A percentile compares a stretch with the other conserved stretches of the same genome.
phyloP scores from a whole-genome alignment of 2,888 invertebrate genomes.

The Celastrina argiolus region DNA sequence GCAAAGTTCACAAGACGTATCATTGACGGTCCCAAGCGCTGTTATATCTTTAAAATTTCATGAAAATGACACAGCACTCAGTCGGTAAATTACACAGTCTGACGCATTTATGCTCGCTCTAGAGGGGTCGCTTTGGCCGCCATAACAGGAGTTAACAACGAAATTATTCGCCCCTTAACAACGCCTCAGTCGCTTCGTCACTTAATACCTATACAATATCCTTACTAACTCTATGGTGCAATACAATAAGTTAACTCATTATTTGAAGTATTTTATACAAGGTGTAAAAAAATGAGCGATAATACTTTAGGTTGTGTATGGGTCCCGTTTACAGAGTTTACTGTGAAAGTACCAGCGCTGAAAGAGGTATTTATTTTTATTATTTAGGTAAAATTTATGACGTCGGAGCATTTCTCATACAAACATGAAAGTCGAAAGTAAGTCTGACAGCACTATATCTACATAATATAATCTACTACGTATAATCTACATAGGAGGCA shows the following conservation, averaged over 20 bases:
- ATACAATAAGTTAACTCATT: background rate
- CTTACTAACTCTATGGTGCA: background rate
- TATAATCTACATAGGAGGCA: too few relatives aligned
- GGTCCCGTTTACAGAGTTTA: too few relatives aligned
- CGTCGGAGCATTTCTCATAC: too few relatives aligned
- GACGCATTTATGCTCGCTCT: background rate
- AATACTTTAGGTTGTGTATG: too few relatives aligned
- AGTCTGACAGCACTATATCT: too few relatives aligned
- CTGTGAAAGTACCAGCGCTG: too few relatives aligned
- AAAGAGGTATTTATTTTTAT: too few relatives aligned
- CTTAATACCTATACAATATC: background rate
- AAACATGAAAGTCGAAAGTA: too few relatives aligned
- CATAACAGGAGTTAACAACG: conserved; percentile 15
- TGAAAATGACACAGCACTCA: background rate
- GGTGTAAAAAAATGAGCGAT: too few relatives aligned
- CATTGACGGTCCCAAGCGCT: background rate
- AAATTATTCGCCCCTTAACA: conserved; percentile 12
- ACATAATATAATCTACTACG: too few relatives aligned
- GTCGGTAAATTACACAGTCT: conserved; percentile 1
- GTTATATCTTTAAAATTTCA: background rate
- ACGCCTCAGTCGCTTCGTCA: background rate
- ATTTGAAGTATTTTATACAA: too few relatives aligned
- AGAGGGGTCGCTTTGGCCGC: conserved; percentile 11
- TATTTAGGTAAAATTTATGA: too few relatives aligned
- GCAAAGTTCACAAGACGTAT: background rate